Evolutionary conservation across 1,140 invertebrate genomes (phyloP).

Genomic region (Stegodyphus mimosarum): DNA sequence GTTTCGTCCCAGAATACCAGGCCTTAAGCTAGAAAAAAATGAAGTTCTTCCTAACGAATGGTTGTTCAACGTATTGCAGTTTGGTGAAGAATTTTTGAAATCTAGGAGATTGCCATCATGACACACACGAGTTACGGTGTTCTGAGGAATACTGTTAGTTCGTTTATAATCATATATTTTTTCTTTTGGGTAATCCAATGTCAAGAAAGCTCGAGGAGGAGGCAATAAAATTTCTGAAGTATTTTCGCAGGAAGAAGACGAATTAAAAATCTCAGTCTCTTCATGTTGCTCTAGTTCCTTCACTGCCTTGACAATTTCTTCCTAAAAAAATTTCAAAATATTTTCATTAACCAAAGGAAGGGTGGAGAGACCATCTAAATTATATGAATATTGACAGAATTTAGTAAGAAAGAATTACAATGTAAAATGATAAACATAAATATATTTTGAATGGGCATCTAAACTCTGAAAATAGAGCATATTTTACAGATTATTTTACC

Average conservation of each 20-base stretch:
- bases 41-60: background rate
- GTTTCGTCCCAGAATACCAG: background rate
- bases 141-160: background rate
- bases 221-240: conserved; percentile 23
- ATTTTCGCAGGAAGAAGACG: background rate
- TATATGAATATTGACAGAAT: background rate
- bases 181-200: background rate
- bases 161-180: background rate
- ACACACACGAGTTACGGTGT: conserved; percentile 36
- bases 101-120: conserved; percentile 35
- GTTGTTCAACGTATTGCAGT: background rate
- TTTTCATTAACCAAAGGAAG: background rate
- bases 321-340: conserved; percentile 12
- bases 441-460: too few species aligned
- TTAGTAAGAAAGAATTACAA: background rate
- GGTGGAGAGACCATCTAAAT: background rate
- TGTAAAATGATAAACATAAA: too few species aligned
- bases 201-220: conserved; percentile 34
- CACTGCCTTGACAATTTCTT: conserved; percentile 47
- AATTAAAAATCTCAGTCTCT: background rate
- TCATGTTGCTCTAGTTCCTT: conserved; percentile 44
- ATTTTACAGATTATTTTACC: too few species aligned
- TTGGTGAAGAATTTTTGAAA: background rate
- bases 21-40: conserved; percentile 29
- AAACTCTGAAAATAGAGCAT: too few species aligned